Evolutionary conservation across 2,888 invertebrate species (phyloP), one percentile per base, ranked within the genome.

Genomic region (Sphecodes monilicornis): DNA sequence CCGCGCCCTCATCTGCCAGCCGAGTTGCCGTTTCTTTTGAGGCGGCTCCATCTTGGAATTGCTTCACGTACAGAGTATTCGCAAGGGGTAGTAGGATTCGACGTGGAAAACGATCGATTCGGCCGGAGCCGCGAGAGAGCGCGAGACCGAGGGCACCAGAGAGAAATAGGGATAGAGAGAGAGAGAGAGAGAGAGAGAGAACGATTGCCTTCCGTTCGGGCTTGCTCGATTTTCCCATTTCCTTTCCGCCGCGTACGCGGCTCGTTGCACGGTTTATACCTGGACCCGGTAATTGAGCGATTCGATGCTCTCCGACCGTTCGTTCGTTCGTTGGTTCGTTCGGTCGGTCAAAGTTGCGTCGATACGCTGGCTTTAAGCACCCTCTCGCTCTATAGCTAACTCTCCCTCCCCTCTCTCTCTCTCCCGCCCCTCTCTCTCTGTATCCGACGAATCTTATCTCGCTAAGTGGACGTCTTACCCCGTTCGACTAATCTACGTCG

Each of bases 181-280:
- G n/a, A 0, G 4, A 0, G 3, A 32, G 36, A 22, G 36, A 10
- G 78, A 74, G 69, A 74, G 76, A 50, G 86, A 85, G 86, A 86
- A 87, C 85, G 82, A 87, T 78, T 78, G 86, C 46, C 81, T 77
- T 71, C 70, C 76, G 39, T 18, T 57, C 39, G 54, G n/a, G 22
- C 60, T 68, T 41, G 36, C 57, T 81, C 76, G 76, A 73, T 77
- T 77, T 77, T 76, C 43, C 76, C 50, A 69, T 72, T 83, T 80
- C 80, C 68, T 78, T 84, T 84, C 16, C 46, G 32, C 41, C 72
- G 39, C 26, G 66, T 71, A 71, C 60, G 57, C 64, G 29, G 70
- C 66, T 79, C 73, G 73, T 74, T 76, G 79, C 78, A 54, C 80
- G 71, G 73, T 85, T 85, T 84, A 75, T 85, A 71, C 77, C 57